A percentile compares a stretch with the other conserved stretches of the same genome.
These are phyloP conservation scores for Trachelus tabidus DNA, from an alignment of 2,888 invertebrate genomes.

Conservation along the genomic window DNA sequence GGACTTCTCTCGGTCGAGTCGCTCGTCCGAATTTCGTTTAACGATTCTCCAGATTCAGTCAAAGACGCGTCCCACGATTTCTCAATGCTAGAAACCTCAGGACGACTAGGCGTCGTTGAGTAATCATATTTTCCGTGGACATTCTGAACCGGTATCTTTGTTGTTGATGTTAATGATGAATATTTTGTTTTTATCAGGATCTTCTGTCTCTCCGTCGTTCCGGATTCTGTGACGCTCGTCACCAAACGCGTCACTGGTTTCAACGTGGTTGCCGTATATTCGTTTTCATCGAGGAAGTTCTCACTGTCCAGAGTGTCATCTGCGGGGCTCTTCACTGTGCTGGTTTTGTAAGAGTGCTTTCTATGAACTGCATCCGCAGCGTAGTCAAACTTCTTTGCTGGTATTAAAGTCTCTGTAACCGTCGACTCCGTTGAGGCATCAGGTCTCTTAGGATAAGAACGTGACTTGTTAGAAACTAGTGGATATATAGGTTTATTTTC, in stretches of 20 bases:
- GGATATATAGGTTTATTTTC: conserved; percentile 22
- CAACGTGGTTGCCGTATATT: conserved; percentile 28
- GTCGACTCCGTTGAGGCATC: conserved; percentile 41
- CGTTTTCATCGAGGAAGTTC: conserved; percentile 19
- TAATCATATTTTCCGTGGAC: conserved; percentile 14
- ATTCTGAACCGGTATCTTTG: conserved; percentile 51
- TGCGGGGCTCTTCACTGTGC: conserved; percentile 29
- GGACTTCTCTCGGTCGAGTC: conserved; percentile 41
- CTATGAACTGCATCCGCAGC: conserved; percentile 55
- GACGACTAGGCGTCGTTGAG: conserved; percentile 15
- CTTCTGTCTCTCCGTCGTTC: conserved; percentile 66
- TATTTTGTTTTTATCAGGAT: conserved; percentile 64
- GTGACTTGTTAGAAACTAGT: conserved; percentile 30
- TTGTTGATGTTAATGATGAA: conserved; percentile 56
- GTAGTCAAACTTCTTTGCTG: conserved; percentile 60
- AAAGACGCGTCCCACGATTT: neutral
- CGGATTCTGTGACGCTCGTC: conserved; percentile 66
- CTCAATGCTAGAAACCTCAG: neutral
- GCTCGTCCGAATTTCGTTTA: conserved; percentile 50
- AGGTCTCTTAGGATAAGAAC: conserved; percentile 47
- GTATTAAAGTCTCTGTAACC: conserved; percentile 58
- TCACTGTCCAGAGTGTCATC: neutral
- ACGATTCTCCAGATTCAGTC: conserved; percentile 27
- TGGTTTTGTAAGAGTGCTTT: conserved; percentile 50
- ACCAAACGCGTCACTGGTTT: conserved; percentile 66